Base-by-base conservation (phyloP, 2,888 invertebrate species). In the Blera fallax region DNA sequence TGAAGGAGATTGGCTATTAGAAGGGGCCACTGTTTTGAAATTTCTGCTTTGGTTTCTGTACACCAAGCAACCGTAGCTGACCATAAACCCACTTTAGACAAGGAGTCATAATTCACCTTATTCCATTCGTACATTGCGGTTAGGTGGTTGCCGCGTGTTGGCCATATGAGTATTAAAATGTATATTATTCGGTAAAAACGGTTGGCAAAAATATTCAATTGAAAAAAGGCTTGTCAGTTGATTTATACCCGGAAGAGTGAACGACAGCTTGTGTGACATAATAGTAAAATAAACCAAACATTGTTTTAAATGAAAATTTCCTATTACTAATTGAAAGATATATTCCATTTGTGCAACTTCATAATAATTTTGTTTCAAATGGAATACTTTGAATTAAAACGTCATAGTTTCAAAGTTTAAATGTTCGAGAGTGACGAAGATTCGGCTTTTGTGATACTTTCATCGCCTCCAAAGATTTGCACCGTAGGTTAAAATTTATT, bases 361-460 rank as follows among this genome's bases (percentile, higher is more conserved):
- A n/a, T n/a, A n/a, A n/a, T n/a, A n/a, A n/a, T n/a, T n/a, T n/a
- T 40, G 67, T 24, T 0, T 29, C 14, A 34, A 37, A 24, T 37
- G 10, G 6, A 37, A 2, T 5, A 54, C 14, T 16, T 2, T 0
- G 14, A 3, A n/a, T 4, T 0, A 29, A 67, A 37, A 48, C 3
- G 14, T 3, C 3, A 11, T 21, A 29, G 2, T 7, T 52, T 34
- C n/a, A 8, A 10, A 56, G 72, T 88, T 89, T 89, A 90, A 89
- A 94, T 94, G 94, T 92, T 93, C 91, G 94, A 94, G 90, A 94
- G 94, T 91, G 95, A 95, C 91, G 95, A 95, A 88, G 95, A 95
- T 90, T 94, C 94, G 56, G 93, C 94, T 43, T 95, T 95, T 91
- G 93, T 94, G 89, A 94, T 95, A 90, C 93, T 95, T 90, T 94